Base-by-base conservation (phyloP, 2,113 vertebrate genomes). In the Gymnarchus niloticus region DNA sequence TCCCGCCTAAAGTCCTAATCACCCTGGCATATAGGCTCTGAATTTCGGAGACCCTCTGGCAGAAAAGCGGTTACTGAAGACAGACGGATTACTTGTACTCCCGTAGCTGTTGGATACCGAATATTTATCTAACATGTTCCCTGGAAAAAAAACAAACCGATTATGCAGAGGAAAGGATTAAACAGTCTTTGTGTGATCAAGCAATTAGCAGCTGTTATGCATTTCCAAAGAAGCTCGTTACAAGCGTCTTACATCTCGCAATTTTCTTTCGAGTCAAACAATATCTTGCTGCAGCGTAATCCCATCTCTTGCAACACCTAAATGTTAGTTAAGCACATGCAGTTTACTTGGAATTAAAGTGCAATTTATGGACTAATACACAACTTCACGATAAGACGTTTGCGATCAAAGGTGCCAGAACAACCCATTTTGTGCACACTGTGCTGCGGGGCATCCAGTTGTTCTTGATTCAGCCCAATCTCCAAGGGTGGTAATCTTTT, bases 201-300 rank as follows among this genome's bases (percentile, higher is more conserved):
- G 80, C 25, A 54, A 82, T 82, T 82, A 82, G 49, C 80, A 56
- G 51, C 28, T 82, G 80, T 48, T 51, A 82, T 82, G 80, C 28
- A 54, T 82, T 48, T 82, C 14, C 80, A 23, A 33, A 82, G n/a
- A 82, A 82, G 54, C 80, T 56, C 80, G 54, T 52, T 54, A 82
- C 80, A 82, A 54, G 80, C 49, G 6, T 82, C n/a, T 82, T 82
- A 28, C 7, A 51, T 81, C n/a, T 25, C n/a, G 77, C 77, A 48
- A 51, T 51, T 48, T 51, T 49, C 44, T 48, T 81, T 48, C 77
- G 49, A 51, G 28, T 82, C 51, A 37, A 54, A 82, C 51, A 82
- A 82, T 54, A 82, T 82, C 80, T n/a, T 17, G 28, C 37, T 83
- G 82, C 21, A 41, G 28, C 37, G 14, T 83, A 23, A 56, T 83